A percentile compares a stretch with the other conserved stretches of the same genome.
Evolutionary conservation across 2,888 invertebrate species (phyloP).

Genomic region (Achlya flavicornis): DNA sequence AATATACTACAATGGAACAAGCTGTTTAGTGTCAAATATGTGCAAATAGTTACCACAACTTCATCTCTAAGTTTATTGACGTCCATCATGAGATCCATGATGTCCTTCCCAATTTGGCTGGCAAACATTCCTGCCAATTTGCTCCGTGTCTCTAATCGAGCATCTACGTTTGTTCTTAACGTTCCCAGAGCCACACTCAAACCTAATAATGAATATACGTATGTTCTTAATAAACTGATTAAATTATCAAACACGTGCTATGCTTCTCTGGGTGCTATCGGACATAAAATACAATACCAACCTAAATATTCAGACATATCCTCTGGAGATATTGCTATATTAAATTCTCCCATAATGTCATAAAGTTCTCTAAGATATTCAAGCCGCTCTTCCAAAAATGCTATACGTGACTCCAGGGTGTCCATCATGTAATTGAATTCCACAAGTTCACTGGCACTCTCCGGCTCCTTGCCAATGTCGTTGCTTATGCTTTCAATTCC

Average conservation of each 20-base stretch:
- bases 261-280: neutral
- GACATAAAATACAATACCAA: slow-evolving; percentile 27
- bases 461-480: slow-evolving; percentile 86
- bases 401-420: slow-evolving; percentile 86
- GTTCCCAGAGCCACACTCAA: slow-evolving; percentile 85
- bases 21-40: no score
- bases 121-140: slow-evolving; percentile 89
- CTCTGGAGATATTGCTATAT: slow-evolving; percentile 88
- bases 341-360: slow-evolving; percentile 92
- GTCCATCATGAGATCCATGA: slow-evolving; percentile 87
- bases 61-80: slow-evolving; percentile 89
- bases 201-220: slow-evolving; percentile 50
- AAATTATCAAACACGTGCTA: neutral
- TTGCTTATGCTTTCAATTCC: slow-evolving; percentile 86
- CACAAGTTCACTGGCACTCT: slow-evolving; percentile 88
- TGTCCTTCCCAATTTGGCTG: slow-evolving; percentile 90
- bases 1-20: neutral
- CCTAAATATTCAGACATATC: slow-evolving; percentile 86
- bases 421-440: slow-evolving; percentile 88
- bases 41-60: slow-evolving; percentile 81
- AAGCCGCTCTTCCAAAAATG: slow-evolving; percentile 87
- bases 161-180: slow-evolving; percentile 88
- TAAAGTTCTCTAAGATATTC: slow-evolving; percentile 93
- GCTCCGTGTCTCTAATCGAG: slow-evolving; percentile 86
- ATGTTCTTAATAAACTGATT: neutral